Conservation (phyloP, 2,888 invertebrate genomes). For the Brassicogethes aeneus region DNA sequence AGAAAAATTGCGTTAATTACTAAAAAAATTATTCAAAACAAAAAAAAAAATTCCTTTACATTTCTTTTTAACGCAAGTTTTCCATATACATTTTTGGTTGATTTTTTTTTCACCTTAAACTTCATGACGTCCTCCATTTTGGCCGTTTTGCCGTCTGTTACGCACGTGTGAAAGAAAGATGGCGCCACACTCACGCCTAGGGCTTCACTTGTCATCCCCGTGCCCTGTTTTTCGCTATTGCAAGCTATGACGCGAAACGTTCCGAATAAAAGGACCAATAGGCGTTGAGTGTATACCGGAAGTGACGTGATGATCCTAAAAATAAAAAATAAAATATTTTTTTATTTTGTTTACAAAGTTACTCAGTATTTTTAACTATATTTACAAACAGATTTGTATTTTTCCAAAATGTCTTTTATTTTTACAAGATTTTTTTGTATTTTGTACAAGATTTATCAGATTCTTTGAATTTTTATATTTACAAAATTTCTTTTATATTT, state of each 20-base stretch:
- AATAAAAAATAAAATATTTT: conserved; percentile 11
- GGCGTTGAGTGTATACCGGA: conserved; percentile 83
- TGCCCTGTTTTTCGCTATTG: conserved; percentile 80
- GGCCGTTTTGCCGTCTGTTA: conserved; percentile 88
- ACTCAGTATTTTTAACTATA: too few species aligned
- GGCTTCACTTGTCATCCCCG: conserved; percentile 93
- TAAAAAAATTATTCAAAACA: too few species aligned
- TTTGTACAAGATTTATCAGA: too few species aligned
- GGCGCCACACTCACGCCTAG: conserved; percentile 93
- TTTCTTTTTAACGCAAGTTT: not conserved
- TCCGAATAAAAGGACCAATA: conserved; percentile 91
- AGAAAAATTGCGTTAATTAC: too few species aligned
- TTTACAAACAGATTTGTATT: too few species aligned
- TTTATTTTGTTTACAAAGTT: too few species aligned
- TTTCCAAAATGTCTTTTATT: too few species aligned
- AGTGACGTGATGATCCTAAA: conserved; percentile 76
- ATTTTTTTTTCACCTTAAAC: conserved; percentile 84
- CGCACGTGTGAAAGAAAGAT: conserved; percentile 93
- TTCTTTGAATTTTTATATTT: too few species aligned
- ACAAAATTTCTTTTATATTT: too few species aligned
- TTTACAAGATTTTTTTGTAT: too few species aligned
- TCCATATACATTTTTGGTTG: not conserved
- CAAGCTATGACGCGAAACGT: conserved; percentile 93
- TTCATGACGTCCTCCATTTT: conserved; percentile 93
- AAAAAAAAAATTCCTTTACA: too few species aligned